Evolutionary conservation across 2,797 vertebrate species (phyloP), one percentile per base, ranked within the genome.

Genomic region (Peromyscus attwateri): DNA sequence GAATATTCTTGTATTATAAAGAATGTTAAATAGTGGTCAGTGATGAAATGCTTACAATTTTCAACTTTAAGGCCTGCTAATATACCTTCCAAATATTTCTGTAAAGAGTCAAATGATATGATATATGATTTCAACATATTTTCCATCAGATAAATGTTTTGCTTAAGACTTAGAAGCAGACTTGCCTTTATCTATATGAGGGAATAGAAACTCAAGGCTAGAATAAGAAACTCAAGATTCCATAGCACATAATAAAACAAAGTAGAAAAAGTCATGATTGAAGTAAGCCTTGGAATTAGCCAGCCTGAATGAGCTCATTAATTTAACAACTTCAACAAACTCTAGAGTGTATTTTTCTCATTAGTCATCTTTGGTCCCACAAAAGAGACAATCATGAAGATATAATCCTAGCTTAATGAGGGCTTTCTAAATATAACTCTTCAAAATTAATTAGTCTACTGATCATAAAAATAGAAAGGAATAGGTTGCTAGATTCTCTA

Each of bases 361-460:
- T 97, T 96, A 96, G 85, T 95, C 82, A 91, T 89, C 57, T 93
- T 34, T 96, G 40, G 60, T 87, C 29, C 46, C 40, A 94, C 94
- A 94, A 96, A 97, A 96, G 70, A 96, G 75, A 96, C 46, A 96
- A 95, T 89, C 82, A 94, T 88, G 84, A 95, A 43, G 87, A 95
- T 40, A 95, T 91, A 92, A 92, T 94, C 57, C 21, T 89, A 87
- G 43, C 71, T 96, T 97, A 97, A 97, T 96, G 96, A 97, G 49
- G 70, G 46, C 55, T 97, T 95, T 31, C 94, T 96, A 96, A 96
- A 96, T 96, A 96, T 95, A 98, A 80, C 55, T 91, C 60, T 93
- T 95, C 60, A 96, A 97, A 97, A 96, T 97, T 97, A 97, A 96
- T 96, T 96, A 96, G 81, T 68, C 94, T 95, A 92, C 80, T 96